These are phyloP conservation scores for Distichodus sexfasciatus DNA, from an alignment of 2,797 vertebrate species.

Conservation along the genomic window DNA sequence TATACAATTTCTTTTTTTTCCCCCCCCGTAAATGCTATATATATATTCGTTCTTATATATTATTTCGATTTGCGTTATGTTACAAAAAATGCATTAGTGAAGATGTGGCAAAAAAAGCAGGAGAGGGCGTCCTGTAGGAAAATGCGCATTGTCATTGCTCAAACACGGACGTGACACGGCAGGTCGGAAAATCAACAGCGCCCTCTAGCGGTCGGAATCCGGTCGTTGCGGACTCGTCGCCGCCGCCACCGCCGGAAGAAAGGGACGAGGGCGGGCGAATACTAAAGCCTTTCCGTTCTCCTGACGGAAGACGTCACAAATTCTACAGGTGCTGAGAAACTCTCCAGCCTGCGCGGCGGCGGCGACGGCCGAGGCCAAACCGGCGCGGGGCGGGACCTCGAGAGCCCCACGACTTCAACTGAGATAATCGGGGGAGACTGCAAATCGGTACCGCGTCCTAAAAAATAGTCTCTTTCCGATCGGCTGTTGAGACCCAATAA, in stretches of 20 bases:
- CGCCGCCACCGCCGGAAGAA: too few relatives aligned
- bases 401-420: too few relatives aligned
- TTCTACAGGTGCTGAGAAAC: too few relatives aligned
- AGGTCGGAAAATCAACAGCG: slow-evolving; percentile 42
- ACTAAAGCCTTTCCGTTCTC: too few relatives aligned
- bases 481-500: neutral
- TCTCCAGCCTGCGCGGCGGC: too few relatives aligned
- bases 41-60: slow-evolving; percentile 79
- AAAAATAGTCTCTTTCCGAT: too few relatives aligned
- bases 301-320: too few relatives aligned
- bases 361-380: too few relatives aligned
- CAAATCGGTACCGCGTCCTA: neutral
- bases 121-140: slow-evolving; percentile 45
- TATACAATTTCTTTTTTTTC: slow-evolving; percentile 67
- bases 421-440: too few relatives aligned
- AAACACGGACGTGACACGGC: slow-evolving; percentile 39
- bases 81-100: slow-evolving; percentile 63
- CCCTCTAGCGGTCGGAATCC: slow-evolving; percentile 50
- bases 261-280: too few relatives aligned
- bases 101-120: slow-evolving; percentile 40
- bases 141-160: slow-evolving; percentile 25
- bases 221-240: slow-evolving; percentile 8
- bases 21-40: slow-evolving; percentile 76
- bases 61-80: slow-evolving; percentile 69
- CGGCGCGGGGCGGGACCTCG: too few relatives aligned